Evolutionary conservation across 1,140 invertebrate species (phyloP), one percentile per base, ranked within the genome.

Genomic region (Coelopa frigida): DNA sequence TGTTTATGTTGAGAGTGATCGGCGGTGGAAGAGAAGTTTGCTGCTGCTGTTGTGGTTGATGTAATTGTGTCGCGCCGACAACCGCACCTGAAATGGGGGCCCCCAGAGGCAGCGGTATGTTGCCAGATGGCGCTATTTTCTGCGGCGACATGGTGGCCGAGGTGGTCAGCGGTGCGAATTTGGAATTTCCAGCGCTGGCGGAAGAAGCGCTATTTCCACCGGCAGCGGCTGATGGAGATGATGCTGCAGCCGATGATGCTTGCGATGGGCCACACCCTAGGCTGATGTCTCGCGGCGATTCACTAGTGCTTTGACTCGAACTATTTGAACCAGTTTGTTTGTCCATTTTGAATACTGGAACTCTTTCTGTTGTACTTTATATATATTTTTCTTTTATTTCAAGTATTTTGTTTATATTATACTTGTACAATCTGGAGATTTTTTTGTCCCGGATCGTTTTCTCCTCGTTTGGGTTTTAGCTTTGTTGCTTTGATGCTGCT

Each of bases 1-100:
- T 90, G 60, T 82, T 85, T 63, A 89, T 84, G 73, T 81, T 85
- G 59, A 89, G 78, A 63, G 81, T 86, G 71, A 87, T 86, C 22
- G 43, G 48, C 37, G 43, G 43, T 44, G 41, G 24, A 12, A 44
- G 42, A 27, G 35, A n/a, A n/a, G n/a, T n/a, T n/a, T n/a, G 33
- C 24, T 7, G 33, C 21, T 20, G 24, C 12, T 17, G 23, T 17
- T 31, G 29, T 20, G 7, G 12, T 42, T 31, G 38, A 12, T 23
- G 46, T 18, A 27, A 44, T 44, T 33, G 42, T 22, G 37, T 21
- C 17, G 8, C n/a, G n/a, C n/a, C n/a, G n/a, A n/a, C n/a, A n/a
- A n/a, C n/a, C n/a, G n/a, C n/a, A n/a, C n/a, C n/a, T n/a, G n/a
- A n/a, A n/a, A n/a, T n/a, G n/a, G n/a, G n/a, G n/a, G n/a, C n/a